Base-by-base conservation (phyloP, 2,113 vertebrate species). In the Echinops telfairi region DNA sequence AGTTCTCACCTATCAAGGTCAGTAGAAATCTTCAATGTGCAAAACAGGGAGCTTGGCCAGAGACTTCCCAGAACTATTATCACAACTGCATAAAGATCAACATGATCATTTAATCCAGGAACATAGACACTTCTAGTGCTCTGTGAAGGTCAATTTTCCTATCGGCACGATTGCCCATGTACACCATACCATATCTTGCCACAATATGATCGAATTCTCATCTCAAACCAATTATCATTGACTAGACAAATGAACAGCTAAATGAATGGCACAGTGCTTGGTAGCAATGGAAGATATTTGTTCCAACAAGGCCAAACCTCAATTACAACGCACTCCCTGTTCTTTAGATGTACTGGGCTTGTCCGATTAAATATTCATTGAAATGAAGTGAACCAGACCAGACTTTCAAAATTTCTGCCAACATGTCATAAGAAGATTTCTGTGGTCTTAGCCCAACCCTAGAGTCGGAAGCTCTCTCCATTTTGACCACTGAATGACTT, bases 381-480 rank as follows among this genome's bases (percentile, higher is more conserved):
- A 96, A 96, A 94, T 71, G 86, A 95, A 96, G 68, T 71, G 23
- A 95, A 89, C 38, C 29, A 29, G 75, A 87, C 76, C 79, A 75
- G 78, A 47, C 79, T 84, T 88, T 92, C 29, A 90, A 83, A 87
- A 73, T 79, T 81, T 93, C 73, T 90, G 19, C n/a, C 73, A 84
- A 70, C 20, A 71, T 17, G 6, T 57, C 88, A 70, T 79, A 23
- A 92, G 23, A 70, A 85, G 36, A 81, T 77, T 57, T 91, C 7
- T 86, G n/a, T 38, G 7, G 23, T 8, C 3, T 53, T 91, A 71
- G 43, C 38, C 4, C 15, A 60, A 2, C 2, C 7, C 36, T 87
- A 31, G 12, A 84, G 58, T 40, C 64, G 58, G 38, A 88, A 57
- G 25, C 60, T 86, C 66, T 4, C 15, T 92, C 33, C 31, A 33